Evolutionary conservation across 2,113 vertebrate species (phyloP).

Genomic region (Rhinogobius similis): DNA sequence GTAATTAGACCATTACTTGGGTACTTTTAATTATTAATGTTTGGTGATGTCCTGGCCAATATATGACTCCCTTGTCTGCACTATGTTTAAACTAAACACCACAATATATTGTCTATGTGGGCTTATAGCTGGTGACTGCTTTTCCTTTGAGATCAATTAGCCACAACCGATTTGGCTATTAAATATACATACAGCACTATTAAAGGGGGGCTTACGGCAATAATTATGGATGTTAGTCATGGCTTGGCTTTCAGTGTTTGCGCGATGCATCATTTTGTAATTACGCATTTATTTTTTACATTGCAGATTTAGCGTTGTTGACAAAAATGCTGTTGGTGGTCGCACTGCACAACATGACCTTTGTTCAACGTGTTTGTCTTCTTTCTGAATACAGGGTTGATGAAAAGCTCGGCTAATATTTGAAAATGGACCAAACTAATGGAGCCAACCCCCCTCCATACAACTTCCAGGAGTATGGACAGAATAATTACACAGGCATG

Average conservation of each 20-base stretch:
- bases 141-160: conserved; percentile 60
- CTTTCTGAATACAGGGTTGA: conserved; percentile 1
- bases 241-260: conserved; percentile 38
- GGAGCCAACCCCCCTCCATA: conserved; percentile 52
- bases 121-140: conserved; percentile 23
- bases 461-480: conserved; percentile 22
- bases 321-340: conserved; percentile 26
- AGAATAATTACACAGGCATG: conserved; percentile 19
- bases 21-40: conserved; percentile 21
- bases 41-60: conserved; percentile 8
- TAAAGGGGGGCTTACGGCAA: conserved; percentile 44
- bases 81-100: conserved; percentile 13
- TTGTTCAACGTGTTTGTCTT: not conserved
- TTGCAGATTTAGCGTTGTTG: conserved; percentile 29
- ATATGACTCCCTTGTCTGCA: conserved; percentile 10
- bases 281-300: conserved; percentile 46
- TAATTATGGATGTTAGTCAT: conserved; percentile 57
- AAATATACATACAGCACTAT: conserved; percentile 54
- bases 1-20: conserved; percentile 18
- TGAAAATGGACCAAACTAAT: conserved; percentile 42
- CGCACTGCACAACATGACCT: conserved; percentile 11
- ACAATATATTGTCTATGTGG: conserved; percentile 14
- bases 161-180: conserved; percentile 45
- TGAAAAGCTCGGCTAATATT: not conserved
- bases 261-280: conserved; percentile 61